These are phyloP conservation scores for Otus scops DNA, from an alignment of 2,797 vertebrate genomes.

Conservation along the genomic window DNA sequence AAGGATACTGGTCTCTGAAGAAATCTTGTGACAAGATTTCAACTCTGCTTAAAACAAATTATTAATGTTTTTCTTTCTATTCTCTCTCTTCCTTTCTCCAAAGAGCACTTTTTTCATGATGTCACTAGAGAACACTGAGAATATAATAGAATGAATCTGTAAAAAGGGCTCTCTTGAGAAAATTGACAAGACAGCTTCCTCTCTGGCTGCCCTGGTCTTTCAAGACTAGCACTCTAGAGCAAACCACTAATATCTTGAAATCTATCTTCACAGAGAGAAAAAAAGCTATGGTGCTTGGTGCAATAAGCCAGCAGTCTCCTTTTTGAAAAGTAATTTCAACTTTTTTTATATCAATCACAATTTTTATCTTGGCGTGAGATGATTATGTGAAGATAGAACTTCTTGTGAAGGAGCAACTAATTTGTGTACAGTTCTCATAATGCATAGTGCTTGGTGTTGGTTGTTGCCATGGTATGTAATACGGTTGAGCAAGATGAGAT, in stretches of 20 bases:
- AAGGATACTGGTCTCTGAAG: neutral
- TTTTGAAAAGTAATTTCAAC: neutral
- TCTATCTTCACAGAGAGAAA: neutral
- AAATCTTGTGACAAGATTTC: neutral
- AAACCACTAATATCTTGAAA: slow-evolving; percentile 70
- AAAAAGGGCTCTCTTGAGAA: slow-evolving; percentile 65
- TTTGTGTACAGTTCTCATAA: neutral
- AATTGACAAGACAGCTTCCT: slow-evolving; percentile 83
- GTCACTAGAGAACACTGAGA: neutral
- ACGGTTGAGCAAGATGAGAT: neutral
- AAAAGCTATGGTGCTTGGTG: rapidly evolving
- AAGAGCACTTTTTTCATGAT: neutral
- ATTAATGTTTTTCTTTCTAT: neutral
- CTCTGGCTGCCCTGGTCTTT: slow-evolving; percentile 69
- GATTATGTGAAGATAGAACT: neutral
- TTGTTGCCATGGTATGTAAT: neutral
- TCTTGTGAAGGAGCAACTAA: neutral
- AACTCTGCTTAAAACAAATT: neutral
- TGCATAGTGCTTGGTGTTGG: neutral
- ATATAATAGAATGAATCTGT: neutral
- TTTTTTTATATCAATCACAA: neutral
- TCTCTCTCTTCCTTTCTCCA: neutral
- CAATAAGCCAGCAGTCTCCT: neutral
- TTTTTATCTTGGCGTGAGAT: neutral
- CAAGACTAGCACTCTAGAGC: slow-evolving; percentile 78